A percentile compares a stretch with the other conserved stretches of the same genome.
phyloP scores from a whole-genome alignment of 2,797 vertebrate species.

The Periparus ater region DNA sequence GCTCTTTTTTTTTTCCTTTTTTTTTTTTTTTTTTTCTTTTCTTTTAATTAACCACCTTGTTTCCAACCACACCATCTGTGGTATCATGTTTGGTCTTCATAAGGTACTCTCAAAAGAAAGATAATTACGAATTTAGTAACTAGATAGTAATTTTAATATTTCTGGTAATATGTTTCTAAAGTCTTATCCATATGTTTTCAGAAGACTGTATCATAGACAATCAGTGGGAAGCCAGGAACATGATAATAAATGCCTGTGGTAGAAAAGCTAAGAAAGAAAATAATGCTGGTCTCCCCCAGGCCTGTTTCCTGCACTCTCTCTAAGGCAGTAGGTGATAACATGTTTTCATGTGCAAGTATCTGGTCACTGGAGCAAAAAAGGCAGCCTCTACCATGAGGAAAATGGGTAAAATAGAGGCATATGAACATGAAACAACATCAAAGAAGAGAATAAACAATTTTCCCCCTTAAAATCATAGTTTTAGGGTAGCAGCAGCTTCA shows the following conservation, averaged over 20 bases:
- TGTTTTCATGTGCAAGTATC: background rate
- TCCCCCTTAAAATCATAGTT: background rate
- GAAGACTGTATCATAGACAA: background rate
- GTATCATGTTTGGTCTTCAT: background rate
- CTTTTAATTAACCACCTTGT: background rate
- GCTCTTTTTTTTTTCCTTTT: accelerated
- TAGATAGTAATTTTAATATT: conserved; percentile 32
- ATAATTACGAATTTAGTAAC: conserved; percentile 39
- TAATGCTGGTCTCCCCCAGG: background rate
- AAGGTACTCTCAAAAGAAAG: background rate
- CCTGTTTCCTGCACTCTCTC: background rate
- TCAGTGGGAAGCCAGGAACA: background rate
- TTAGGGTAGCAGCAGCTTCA: background rate
- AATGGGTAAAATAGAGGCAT: background rate
- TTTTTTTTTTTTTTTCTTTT: too few species aligned
- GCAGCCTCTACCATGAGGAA: background rate
- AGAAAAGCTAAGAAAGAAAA: background rate
- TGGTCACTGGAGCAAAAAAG: background rate
- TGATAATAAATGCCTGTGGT: background rate
- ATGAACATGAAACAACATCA: background rate
- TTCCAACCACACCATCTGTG: conserved; percentile 30
- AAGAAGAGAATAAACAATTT: background rate
- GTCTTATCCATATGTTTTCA: conserved; percentile 39
- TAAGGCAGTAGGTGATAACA: background rate
- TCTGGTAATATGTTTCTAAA: conserved; percentile 3